Percentiles rank a stretch among this genome's conserved stretches.
These are phyloP conservation scores for Xiphophorus hellerii DNA, from an alignment of 2,113 vertebrate species.

Conservation along the genomic window DNA sequence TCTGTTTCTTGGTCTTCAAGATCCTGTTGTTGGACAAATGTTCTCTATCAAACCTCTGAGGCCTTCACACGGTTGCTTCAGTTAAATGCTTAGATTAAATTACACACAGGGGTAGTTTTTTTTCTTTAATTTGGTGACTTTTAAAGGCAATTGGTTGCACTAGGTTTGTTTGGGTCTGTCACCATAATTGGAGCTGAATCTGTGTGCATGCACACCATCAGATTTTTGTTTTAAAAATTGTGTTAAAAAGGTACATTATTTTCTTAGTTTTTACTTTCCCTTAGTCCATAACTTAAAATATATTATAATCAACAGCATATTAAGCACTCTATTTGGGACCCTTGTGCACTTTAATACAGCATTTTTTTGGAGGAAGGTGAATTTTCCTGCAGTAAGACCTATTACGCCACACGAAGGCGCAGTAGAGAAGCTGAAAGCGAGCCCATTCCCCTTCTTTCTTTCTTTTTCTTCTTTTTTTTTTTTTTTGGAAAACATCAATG, in stretches of 20 bases:
- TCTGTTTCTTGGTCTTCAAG: background rate
- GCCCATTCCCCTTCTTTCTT: background rate
- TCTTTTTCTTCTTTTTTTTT: conserved; percentile 24
- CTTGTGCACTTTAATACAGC: too few relatives aligned
- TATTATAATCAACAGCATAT: too few relatives aligned
- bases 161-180: too few relatives aligned
- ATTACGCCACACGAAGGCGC: conserved; percentile 58
- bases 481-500: conserved; percentile 76
- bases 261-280: too few relatives aligned
- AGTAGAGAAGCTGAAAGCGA: conserved; percentile 30
- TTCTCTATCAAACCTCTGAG: background rate
- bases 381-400: background rate
- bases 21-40: background rate
- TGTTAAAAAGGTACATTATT: too few relatives aligned
- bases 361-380: background rate
- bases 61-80: background rate
- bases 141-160: too few relatives aligned
- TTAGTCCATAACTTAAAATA: too few relatives aligned
- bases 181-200: too few relatives aligned
- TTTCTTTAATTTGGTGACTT: too few relatives aligned
- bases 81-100: background rate
- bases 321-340: too few relatives aligned
- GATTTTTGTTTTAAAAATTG: too few relatives aligned
- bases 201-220: too few relatives aligned
- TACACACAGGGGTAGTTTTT: background rate